Evolutionary conservation across 2,797 vertebrate genomes (phyloP).

Genomic region (Harpagifer antarcticus): DNA sequence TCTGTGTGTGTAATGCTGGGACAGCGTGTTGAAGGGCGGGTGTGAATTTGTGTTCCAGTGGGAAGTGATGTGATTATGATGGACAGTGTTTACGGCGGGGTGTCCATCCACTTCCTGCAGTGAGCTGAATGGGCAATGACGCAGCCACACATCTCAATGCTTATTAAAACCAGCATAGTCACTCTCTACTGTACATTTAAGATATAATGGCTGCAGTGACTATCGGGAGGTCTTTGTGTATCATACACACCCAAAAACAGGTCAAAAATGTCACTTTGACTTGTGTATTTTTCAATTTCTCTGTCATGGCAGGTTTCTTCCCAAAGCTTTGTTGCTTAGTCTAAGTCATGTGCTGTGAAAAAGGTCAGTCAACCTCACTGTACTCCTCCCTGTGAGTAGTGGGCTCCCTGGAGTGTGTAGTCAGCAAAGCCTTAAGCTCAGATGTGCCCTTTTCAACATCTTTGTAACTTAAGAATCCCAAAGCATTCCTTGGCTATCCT

Average conservation of each 20-base stretch:
- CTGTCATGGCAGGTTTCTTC: slow-evolving; percentile 22
- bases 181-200: slow-evolving; percentile 6
- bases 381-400: not conserved
- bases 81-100: slow-evolving; percentile 17
- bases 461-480: slow-evolving; percentile 6
- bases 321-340: slow-evolving; percentile 14
- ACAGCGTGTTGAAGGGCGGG: slow-evolving; percentile 13
- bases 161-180: slow-evolving; percentile 45
- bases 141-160: slow-evolving; percentile 33
- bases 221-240: not conserved
- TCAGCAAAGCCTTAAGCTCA: slow-evolving; percentile 24
- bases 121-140: slow-evolving; percentile 36
- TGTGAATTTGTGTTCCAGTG: slow-evolving; percentile 38
- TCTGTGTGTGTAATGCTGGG: not conserved
- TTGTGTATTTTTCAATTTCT: not conserved
- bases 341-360: slow-evolving; percentile 21
- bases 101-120: slow-evolving; percentile 27
- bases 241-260: slow-evolving; percentile 22
- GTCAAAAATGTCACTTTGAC: slow-evolving; percentile 15
- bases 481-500: not conserved
- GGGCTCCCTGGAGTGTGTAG: slow-evolving; percentile 22
- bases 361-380: slow-evolving; percentile 1
- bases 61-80: slow-evolving; percentile 48
- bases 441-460: not conserved
- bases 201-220: not conserved